Base-by-base conservation (phyloP, 2,113 vertebrate genomes). In the Castor canadensis region DNA sequence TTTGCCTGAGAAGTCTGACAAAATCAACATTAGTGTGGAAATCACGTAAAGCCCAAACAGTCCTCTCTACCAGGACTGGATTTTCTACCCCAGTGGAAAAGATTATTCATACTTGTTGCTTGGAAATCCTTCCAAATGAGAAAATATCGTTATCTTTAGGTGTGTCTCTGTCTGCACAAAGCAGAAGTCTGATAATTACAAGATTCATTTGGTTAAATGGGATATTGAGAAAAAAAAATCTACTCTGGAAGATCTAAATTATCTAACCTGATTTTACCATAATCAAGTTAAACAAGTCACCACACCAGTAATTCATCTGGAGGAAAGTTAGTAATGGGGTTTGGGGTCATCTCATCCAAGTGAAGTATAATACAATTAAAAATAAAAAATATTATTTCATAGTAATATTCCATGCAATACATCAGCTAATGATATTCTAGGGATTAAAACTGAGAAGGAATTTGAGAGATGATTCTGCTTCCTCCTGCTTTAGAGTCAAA, bases 11-110 rank as follows among this genome's bases (percentile, higher is more conserved):
- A 87, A 45, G 6, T 85, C 89, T 58, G 91, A 72, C 85, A 84
- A 72, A 97, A 87, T 83, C 96, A 82, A 26, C 67, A 87, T 6
- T 6, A 62, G 64, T 43, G 96, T 97, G 95, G 93, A 89, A 38
- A 84, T 69, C 64, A 71, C 24, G 54, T 91, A 60, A 96, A 94
- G 30, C 28, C 26, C 13, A 28, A 45, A 67, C 0, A 0, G 13
- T 82, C n/a, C n/a, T n/a, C 87, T 85, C 69, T 4, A 13, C 8
- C 28, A 72, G 1, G 19, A 1, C 30, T 86, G 35, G 26, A 67
- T 6, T 77, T 98, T 94, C 11, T 2, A 11, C n/a, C 58, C 19
- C 1, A 49, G 40, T 96, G 86, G 45, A 89, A 97, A 85, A 77
- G 45, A 66, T 96, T 17, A 49, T 81, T 96, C 30, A 24, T 6